Conservation (phyloP, 2,888 invertebrate species). For the Matsumyia berberina region DNA sequence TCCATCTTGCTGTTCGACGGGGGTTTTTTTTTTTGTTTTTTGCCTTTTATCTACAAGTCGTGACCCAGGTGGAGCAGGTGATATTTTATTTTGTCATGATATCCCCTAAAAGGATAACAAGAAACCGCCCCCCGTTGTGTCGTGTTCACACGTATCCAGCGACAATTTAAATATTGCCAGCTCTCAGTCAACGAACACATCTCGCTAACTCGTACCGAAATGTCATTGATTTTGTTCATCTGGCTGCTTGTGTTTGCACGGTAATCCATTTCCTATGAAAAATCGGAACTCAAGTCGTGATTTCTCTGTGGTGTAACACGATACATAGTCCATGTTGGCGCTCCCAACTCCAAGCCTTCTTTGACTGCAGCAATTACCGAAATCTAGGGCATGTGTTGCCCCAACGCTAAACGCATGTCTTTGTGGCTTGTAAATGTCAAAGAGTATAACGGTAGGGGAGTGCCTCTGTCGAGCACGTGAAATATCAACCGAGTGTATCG, state of each 20-base stretch:
- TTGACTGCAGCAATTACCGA: conserved; percentile 60
- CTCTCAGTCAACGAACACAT: neutral
- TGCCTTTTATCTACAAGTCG: conserved; percentile 12
- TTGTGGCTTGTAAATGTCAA: conserved; percentile 54
- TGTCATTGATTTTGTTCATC: conserved; percentile 46
- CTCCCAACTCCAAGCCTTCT: conserved; percentile 48
- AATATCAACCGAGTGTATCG: conserved; percentile 37
- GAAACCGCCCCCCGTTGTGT: neutral
- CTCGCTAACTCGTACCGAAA: conserved; percentile 13
- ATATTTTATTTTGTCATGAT: neutral
- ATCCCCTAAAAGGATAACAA: conserved; percentile 8
- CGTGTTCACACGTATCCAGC: conserved; percentile 38
- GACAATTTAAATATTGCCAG: conserved; percentile 37
- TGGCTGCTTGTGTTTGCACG: conserved; percentile 34
- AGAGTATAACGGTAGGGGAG: conserved; percentile 63
- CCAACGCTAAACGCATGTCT: conserved; percentile 57
- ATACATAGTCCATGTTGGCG: conserved; percentile 37
- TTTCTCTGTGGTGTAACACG: conserved; percentile 46
- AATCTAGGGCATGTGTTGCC: conserved; percentile 72
- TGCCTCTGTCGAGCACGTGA: conserved; percentile 48
- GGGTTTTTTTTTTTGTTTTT: conserved; percentile 7
- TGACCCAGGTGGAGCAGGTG: conserved; percentile 50
- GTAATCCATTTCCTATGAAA: conserved; percentile 45
- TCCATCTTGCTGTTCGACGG: too few relatives aligned
- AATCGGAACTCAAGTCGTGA: conserved; percentile 56